Conservation (phyloP, 2,797 vertebrate genomes). For the Echeneis naucrates region DNA sequence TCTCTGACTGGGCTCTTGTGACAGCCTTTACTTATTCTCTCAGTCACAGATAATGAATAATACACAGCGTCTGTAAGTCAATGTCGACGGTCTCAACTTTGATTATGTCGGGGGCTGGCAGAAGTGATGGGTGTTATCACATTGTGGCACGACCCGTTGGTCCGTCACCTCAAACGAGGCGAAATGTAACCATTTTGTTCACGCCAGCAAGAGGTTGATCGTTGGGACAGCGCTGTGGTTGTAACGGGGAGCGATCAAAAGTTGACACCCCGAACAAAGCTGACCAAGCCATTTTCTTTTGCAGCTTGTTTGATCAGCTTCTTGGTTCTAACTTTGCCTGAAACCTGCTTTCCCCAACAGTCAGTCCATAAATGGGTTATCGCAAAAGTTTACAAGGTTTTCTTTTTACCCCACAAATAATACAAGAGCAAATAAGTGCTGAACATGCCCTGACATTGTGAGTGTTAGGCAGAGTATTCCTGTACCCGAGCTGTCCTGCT, state of each 20-base stretch:
- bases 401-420: conserved; percentile 12
- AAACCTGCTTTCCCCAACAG: neutral
- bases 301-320: conserved; percentile 2
- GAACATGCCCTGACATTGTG: conserved; percentile 17
- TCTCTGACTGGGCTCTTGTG: conserved; percentile 74
- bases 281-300: neutral
- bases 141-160: conserved; percentile 32
- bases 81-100: conserved; percentile 68
- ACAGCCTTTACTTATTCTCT: conserved; percentile 81
- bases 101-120: conserved; percentile 54
- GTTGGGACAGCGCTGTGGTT: neutral
- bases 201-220: neutral
- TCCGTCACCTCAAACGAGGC: conserved; percentile 21
- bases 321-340: neutral
- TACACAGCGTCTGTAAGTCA: conserved; percentile 67
- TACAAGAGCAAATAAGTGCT: conserved; percentile 17
- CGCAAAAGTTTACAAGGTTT: neutral
- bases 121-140: conserved; percentile 40
- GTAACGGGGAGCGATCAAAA: neutral
- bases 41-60: conserved; percentile 81
- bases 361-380: conserved; percentile 1
- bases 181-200: conserved; percentile 36
- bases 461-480: conserved; percentile 7
- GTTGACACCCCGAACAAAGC: neutral
- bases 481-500: conserved; percentile 2